Evolutionary conservation across 2,797 vertebrate genomes (phyloP), one percentile per base, ranked within the genome.

Genomic region (Microctenopoma lineatum): DNA sequence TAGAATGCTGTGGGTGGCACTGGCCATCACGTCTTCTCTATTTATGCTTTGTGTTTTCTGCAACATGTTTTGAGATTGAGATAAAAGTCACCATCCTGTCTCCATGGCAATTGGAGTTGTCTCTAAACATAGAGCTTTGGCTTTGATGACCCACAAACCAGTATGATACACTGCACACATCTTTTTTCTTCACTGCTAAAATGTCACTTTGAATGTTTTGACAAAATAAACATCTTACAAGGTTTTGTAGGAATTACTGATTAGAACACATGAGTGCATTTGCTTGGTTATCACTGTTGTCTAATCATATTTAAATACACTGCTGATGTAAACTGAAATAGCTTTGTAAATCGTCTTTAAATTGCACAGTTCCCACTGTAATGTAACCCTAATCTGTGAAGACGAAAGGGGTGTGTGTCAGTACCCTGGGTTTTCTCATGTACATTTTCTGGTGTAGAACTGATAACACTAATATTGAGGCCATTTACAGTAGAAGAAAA

Each of bases 41-140:
- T 80, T 70, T 52, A 68, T 66, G 53, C 46, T 71, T 70, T 76
- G 26, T 77, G 42, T 77, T 84, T 73, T 72, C 59, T 65, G 46
- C 47, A 15, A 65, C 14, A 13, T 73, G 55, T 77, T 75, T 59
- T 51, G 50, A 59, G 52, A 61, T 67, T 63, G 46, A 70, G 59
- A 74, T 63, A 46, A 75, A 79, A 79, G 52, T 77, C 69, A 61
- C 66, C 57, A 42, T 84, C 70, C 70, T 66, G 84, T 90, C 80
- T 79, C 83, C 77, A 86, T 87, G 84, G 85, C 67, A 66, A 86
- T 90, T 73, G 18, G 59, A 59, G 59, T 80, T 77, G 67, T 69
- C 56, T 79, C 66, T 69, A 64, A 66, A 69, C 68, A 73, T 34
- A 63, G 46, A 75, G 46, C 62, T 57, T 32, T 59, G 27, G 71